phyloP scores from a whole-genome alignment of 2,888 invertebrate genomes.

The Argyresthia goedartella region DNA sequence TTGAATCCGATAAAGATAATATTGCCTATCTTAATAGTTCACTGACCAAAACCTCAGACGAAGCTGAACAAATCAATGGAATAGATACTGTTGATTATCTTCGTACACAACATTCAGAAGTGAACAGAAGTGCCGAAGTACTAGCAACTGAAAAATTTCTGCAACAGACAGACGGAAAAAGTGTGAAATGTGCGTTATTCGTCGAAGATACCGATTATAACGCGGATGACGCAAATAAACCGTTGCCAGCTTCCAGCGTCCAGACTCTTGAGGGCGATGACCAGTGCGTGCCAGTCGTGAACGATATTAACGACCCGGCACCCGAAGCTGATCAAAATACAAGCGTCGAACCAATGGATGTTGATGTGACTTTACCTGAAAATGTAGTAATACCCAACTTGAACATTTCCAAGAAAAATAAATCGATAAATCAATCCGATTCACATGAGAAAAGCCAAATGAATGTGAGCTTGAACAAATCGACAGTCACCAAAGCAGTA shows the following conservation, averaged over 20 bases:
- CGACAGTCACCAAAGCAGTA: background rate
- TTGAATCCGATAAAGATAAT: background rate
- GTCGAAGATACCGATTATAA: constrained; percentile 49
- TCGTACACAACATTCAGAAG: constrained; percentile 1
- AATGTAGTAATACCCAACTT: constrained; percentile 17
- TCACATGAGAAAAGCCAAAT: too few relatives aligned
- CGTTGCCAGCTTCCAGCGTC: too few relatives aligned
- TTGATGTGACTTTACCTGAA: constrained; percentile 52
- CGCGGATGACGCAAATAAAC: constrained; percentile 11
- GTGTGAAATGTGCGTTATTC: constrained; percentile 27
- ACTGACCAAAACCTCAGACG: background rate
- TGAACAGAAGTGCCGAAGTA: constrained; percentile 5
- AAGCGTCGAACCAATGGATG: constrained; percentile 57
- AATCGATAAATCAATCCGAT: background rate
- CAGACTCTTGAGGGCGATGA: constrained; percentile 26
- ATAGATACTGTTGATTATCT: constrained; percentile 1
- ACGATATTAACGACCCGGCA: background rate
- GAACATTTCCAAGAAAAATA: constrained; percentile 1
- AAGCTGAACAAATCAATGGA: background rate
- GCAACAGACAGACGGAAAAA: constrained; percentile 23
- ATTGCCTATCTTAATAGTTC: too few relatives aligned
- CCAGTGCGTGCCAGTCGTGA: constrained; percentile 48
- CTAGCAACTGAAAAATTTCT: constrained; percentile 24
- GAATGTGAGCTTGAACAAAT: too few relatives aligned
- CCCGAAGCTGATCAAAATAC: constrained; percentile 15